Percentiles rank a stretch among this genome's conserved stretches.
phyloP scores from a whole-genome alignment of 2,797 vertebrate genomes.

The Taeniopygia guttata region DNA sequence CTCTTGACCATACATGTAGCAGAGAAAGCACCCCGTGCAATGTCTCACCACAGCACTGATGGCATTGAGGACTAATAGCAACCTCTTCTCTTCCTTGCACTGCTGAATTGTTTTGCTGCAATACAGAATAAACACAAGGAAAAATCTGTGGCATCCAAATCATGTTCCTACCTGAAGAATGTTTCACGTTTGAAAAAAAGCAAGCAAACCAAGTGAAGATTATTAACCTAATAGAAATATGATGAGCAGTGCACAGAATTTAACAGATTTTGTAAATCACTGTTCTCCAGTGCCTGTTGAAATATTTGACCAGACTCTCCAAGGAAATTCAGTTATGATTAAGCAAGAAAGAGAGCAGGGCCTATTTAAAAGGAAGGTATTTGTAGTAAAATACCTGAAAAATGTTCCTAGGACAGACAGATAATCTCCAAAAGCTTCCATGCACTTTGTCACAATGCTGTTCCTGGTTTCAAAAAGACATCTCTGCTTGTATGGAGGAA shows the following conservation, averaged over 20 bases:
- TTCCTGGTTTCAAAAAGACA: not conserved
- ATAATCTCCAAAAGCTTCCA: not conserved
- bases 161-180: not conserved
- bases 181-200: not conserved
- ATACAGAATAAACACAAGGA: not conserved
- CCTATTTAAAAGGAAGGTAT: not conserved
- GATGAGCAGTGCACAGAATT: not conserved
- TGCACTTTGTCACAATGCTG: not conserved
- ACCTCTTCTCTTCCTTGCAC: not conserved
- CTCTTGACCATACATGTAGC: fast-evolving
- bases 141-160: not conserved
- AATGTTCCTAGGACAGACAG: not conserved
- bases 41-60: not conserved
- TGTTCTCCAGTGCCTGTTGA: not conserved
- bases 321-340: not conserved
- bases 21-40: not conserved
- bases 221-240: not conserved
- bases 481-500: not conserved
- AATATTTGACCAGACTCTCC: not conserved
- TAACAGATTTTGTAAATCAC: not conserved
- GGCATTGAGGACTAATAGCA: not conserved
- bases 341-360: not conserved
- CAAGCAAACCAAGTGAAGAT: not conserved
- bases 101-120: not conserved
- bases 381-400: not conserved